These are phyloP conservation scores for Erethizon dorsatum DNA, from an alignment of 2,797 vertebrate genomes.

Conservation along the genomic window DNA sequence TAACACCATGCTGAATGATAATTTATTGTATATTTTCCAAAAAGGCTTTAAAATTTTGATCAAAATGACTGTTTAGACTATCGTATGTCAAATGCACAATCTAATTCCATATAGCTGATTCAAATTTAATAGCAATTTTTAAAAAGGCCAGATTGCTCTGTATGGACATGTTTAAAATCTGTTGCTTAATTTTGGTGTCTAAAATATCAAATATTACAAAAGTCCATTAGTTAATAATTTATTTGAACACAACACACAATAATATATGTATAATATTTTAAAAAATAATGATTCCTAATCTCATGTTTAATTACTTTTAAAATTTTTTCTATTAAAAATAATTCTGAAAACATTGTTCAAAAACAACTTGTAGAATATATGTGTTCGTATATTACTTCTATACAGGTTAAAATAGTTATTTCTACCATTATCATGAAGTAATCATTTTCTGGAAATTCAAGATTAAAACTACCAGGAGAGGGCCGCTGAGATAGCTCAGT, in stretches of 20 bases:
- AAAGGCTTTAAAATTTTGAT: not conserved
- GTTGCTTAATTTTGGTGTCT: not conserved
- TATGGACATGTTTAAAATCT: slow-evolving; percentile 33
- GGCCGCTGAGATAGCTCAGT: too few relatives aligned
- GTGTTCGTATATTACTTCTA: not conserved
- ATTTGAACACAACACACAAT: not conserved
- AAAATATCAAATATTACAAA: slow-evolving; percentile 4
- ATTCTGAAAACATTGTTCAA: not conserved
- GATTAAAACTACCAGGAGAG: not conserved
- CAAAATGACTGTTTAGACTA: slow-evolving; percentile 30
- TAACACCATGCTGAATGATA: not conserved
- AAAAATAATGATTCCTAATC: not conserved
- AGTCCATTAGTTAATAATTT: not conserved
- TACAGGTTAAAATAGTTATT: not conserved
- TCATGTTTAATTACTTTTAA: not conserved
- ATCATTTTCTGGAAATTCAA: not conserved
- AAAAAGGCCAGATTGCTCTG: not conserved
- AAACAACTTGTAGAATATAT: not conserved
- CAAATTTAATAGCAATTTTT: not conserved
- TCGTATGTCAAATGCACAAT: not conserved
- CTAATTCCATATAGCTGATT: slow-evolving; percentile 37
- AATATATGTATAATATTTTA: not conserved
- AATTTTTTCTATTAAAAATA: not conserved
- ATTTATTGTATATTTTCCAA: slow-evolving; percentile 24
- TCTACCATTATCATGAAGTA: not conserved